Conservation (phyloP, 2,797 vertebrate genomes). For the Macropodus opercularis region DNA sequence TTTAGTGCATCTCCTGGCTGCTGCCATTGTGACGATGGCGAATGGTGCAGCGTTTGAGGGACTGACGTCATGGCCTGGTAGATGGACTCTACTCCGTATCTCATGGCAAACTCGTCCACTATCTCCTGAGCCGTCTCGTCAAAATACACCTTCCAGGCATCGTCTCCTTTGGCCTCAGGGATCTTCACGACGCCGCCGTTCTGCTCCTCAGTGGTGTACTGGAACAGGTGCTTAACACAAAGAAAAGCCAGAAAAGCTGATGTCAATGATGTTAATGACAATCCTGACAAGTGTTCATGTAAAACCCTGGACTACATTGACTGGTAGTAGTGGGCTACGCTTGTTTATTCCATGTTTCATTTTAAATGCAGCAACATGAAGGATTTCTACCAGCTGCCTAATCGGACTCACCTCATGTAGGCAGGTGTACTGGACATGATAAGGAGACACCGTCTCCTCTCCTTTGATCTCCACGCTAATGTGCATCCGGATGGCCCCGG, state of each 20-base stretch:
- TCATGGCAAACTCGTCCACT: constrained; percentile 97
- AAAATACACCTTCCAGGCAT: constrained; percentile 98
- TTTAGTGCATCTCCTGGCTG: constrained; percentile 18
- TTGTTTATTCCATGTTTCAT: constrained; percentile 24
- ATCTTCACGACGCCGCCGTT: constrained; percentile 94
- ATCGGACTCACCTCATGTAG: constrained; percentile 89
- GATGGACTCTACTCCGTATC: constrained; percentile 97
- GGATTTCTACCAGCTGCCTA: constrained; percentile 4
- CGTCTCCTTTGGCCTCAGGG: constrained; percentile 94
- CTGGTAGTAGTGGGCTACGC: constrained; percentile 9
- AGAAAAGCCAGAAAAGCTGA: constrained; percentile 15
- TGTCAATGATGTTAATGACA: not conserved
- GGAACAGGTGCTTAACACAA: constrained; percentile 90
- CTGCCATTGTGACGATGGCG: not conserved
- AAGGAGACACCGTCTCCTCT: constrained; percentile 97
- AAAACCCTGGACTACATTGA: constrained; percentile 20
- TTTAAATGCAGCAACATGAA: constrained; percentile 1
- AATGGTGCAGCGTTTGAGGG: not conserved
- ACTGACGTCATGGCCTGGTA: constrained; percentile 99
- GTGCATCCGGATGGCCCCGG: constrained; percentile 95
- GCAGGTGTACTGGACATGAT: constrained; percentile 97
- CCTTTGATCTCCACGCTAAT: constrained; percentile 99
- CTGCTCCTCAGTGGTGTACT: constrained; percentile 95
- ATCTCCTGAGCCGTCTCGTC: constrained; percentile 97
- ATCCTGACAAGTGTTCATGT: constrained; percentile 6